Base-by-base conservation (phyloP, 2,888 invertebrate genomes). In the Zhengitettix transpicula region DNA sequence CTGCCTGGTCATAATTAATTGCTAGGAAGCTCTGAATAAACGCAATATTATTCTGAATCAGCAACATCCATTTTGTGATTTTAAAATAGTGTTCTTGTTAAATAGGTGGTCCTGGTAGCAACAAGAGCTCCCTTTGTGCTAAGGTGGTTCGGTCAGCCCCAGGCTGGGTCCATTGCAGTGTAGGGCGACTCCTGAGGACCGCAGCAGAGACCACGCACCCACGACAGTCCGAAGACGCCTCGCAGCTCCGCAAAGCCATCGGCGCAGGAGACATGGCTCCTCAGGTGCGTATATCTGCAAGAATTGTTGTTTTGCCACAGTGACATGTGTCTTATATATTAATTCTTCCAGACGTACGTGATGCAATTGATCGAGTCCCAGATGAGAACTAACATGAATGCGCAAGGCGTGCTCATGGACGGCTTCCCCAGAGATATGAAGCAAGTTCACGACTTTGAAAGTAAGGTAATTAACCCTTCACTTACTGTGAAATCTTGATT, bases 391-490 rank as follows among this genome's bases (percentile, higher is more conserved):
- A 73, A 82, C 62, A 74, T 75, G 51, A 82, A 81, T 10, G 81
- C 82, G 28, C 78, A 79, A 61, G 95, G 96, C 7, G 84, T 96
- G 61, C 82, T 98, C 60, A 82, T 99, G 59, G 97, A 97, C 68
- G 97, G 97, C 0, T 98, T 89, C 72, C 98, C 98, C 0, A 77
- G 97, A 60, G 93, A 95, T 69, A 76, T 93, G 70, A 83, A 84
- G 56, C 97, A 98, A 76, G 87, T 91, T 66, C 80, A 83, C 58
- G 82, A 84, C 68, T 98, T 97, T 72, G 91, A 98, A 74, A 82
- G 79, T 60, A 90, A 92, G 83, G 96, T 95, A 68, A 61, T 64
- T 53, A 40, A 41, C 28, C 28, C 7, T 28, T 5, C 2, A 28
- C 7, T 28, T 7, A 7, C 7, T 5, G 7, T 2, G 7, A 28